phyloP scores from a whole-genome alignment of 2,888 invertebrate genomes.

The Timandra comae region DNA sequence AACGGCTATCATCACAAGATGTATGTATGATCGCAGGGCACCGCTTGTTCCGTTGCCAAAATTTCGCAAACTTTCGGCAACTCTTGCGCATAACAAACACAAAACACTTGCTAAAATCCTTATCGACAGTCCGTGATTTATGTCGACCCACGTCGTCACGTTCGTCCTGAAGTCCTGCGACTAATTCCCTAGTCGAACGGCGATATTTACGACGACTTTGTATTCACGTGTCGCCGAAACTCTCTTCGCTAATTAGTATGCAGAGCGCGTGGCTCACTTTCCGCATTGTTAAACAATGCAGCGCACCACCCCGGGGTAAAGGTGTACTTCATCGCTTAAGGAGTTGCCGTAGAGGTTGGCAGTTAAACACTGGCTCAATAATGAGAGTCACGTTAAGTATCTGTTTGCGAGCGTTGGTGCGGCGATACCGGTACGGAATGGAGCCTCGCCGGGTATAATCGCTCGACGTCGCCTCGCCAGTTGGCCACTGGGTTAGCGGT shows the following conservation, averaged over 20 bases:
- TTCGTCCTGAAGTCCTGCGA: constrained; percentile 51
- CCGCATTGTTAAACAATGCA: constrained; percentile 66
- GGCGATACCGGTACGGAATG: constrained; percentile 65
- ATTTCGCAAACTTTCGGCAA: constrained; percentile 54
- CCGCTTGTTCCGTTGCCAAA: constrained; percentile 50
- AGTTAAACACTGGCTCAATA: constrained; percentile 34
- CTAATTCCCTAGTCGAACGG: constrained; percentile 40
- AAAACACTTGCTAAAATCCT: constrained; percentile 21
- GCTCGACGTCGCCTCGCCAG: constrained; percentile 60
- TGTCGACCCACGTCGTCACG: constrained; percentile 38
- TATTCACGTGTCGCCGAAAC: constrained; percentile 67
- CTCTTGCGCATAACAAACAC: constrained; percentile 54
- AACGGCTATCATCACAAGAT: constrained; percentile 48
- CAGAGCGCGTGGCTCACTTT: constrained; percentile 59
- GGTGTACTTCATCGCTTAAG: constrained; percentile 46
- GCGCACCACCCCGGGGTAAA: constrained; percentile 56
- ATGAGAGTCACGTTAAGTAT: constrained; percentile 36
- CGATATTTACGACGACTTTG: constrained; percentile 52
- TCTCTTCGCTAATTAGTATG: constrained; percentile 69
- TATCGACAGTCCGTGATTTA: constrained; percentile 31
- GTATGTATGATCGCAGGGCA: constrained; percentile 36
- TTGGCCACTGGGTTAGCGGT: constrained; percentile 75
- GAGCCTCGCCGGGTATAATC: constrained; percentile 55
- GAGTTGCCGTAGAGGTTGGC: constrained; percentile 32
- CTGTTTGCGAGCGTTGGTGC: constrained; percentile 52